Conservation (phyloP, 1,140 invertebrate species). For the Harpegnathos saltator region DNA sequence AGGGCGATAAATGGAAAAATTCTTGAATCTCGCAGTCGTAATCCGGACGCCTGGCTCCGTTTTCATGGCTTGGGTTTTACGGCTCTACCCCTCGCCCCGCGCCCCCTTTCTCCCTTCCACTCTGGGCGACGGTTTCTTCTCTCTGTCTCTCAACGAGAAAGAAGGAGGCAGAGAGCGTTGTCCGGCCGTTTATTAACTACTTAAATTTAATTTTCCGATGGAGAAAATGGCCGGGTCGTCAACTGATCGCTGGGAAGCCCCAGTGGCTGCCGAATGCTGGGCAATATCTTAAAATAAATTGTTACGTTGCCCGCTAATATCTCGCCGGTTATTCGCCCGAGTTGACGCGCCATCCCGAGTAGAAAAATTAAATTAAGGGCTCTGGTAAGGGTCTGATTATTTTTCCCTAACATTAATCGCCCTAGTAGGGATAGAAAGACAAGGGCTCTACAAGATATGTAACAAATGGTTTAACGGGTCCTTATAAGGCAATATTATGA, state of each 20-base stretch:
- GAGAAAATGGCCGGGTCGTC: neutral
- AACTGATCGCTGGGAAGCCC: conserved; percentile 1
- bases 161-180: no score
- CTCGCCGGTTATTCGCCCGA: neutral
- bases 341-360: neutral
- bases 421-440: no score
- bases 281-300: neutral
- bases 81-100: conserved; percentile 72
- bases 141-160: no score
- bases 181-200: conserved; percentile 42
- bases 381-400: no score
- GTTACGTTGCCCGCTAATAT: neutral
- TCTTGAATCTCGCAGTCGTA: conserved; percentile 84
- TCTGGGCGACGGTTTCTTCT: no score
- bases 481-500: no score
- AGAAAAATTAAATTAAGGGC: no score
- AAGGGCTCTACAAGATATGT: no score
- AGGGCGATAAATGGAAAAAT: conserved; percentile 86
- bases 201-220: conserved; percentile 57
- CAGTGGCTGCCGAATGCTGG: neutral
- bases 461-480: no score
- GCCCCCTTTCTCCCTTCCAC: conserved; percentile 41
- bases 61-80: conserved; percentile 82
- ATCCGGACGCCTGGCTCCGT: conserved; percentile 76
- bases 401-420: no score